These are phyloP conservation scores for Phrynocephalus versicolor DNA, from an alignment of 2,113 vertebrate species.

Conservation along the genomic window DNA sequence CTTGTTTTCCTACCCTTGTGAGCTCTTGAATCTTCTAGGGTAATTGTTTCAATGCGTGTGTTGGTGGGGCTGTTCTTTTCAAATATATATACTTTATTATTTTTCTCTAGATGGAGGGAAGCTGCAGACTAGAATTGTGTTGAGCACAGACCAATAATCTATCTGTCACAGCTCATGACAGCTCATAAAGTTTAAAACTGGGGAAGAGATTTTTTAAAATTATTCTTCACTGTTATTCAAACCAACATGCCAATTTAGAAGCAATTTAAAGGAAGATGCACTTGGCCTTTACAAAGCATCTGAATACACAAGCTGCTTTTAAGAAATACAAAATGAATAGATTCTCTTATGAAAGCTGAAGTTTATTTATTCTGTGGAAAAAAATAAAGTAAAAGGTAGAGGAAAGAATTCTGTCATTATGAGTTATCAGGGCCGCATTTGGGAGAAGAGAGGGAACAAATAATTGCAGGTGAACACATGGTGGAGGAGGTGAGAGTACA, in stretches of 20 bases:
- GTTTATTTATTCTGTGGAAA: no score
- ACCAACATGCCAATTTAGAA: background rate
- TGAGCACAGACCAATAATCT: no score
- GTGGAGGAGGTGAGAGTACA: background rate
- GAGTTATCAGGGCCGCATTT: background rate
- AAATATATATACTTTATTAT: no score
- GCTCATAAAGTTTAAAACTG: background rate
- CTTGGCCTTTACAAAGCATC: background rate
- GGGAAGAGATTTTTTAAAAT: no score
- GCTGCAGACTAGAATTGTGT: no score
- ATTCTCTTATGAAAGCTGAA: background rate
- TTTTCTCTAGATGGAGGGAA: no score
- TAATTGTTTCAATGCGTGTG: no score
- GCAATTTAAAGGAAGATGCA: background rate
- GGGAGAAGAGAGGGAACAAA: background rate
- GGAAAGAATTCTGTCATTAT: rapidly evolving
- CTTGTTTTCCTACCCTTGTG: no score
- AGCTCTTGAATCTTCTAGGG: no score
- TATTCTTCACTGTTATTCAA: background rate
- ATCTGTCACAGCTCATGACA: background rate
- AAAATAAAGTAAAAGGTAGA: no score
- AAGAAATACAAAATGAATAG: background rate
- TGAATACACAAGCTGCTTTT: background rate
- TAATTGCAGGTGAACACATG: background rate
- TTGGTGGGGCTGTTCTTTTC: no score